Base-by-base conservation (phyloP, 2,113 vertebrate genomes). In the Orycteropus afer region DNA sequence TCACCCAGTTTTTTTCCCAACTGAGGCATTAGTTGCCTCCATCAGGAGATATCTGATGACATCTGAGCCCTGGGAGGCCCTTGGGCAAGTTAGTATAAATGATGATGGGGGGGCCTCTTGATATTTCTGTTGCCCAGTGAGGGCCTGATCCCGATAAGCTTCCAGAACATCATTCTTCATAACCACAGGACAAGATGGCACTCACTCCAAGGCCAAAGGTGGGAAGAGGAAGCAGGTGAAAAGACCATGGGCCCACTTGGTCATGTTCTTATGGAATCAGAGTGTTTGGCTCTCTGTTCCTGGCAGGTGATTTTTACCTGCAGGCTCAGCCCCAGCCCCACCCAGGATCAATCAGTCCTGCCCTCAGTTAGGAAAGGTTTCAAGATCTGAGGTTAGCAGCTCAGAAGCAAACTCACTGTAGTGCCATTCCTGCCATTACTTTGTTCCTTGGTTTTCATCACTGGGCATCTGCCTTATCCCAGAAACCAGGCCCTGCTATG, bases 371-470 rank as follows among this genome's bases (percentile, higher is more conserved):
- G 47, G 49, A 93, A 55, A 94, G 82, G 23, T 53, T 91, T 88
- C 34, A 91, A 51, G 49, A 49, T n/a, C 45, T 57, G 59, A 78
- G 34, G 34, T 63, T 40, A 65, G 83, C 37, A 87, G 34, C 73
- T 90, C 63, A 91, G 71, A 71, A 90, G 27, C 76, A 89, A 92
- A 73, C 18, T 65, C 42, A 6, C 25, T 55, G 4, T 91, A 55
- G 37, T 78, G 47, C 47, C 67, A 37, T 83, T 88, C 3, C 42
- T 32, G 2, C 34, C 45, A 29, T 77, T 69, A 80, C 67, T 40
- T 95, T 74, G 8, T 51, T 90, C 78, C 55, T 90, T 88, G 49
- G 37, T 81, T 93, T 92, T 82, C 49, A 90, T 78, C 93, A 45
- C 74, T 34, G 40, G 47, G 37, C 34, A 86, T 59, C 61, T 49